These are phyloP conservation scores for Drosophila fungiperda DNA, from an alignment of 2,888 invertebrate genomes.

Conservation along the genomic window DNA sequence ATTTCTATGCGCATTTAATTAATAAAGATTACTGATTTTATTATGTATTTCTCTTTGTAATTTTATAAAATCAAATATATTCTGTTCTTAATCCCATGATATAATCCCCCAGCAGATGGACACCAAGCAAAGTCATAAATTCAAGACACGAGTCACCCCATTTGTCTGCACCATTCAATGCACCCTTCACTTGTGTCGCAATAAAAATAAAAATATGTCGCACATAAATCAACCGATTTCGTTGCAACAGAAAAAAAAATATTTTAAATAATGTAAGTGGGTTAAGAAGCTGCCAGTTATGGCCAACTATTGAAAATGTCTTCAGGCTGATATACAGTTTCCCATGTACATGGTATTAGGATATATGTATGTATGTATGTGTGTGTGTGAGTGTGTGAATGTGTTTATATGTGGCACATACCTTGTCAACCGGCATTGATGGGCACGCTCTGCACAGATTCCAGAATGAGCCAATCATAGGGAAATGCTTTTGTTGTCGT, in stretches of 20 bases:
- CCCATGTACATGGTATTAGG: background rate
- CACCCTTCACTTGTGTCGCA: slow-evolving; percentile 60
- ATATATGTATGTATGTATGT: background rate
- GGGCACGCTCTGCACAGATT: slow-evolving; percentile 98
- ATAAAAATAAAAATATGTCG: slow-evolving; percentile 73
- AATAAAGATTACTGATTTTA: slow-evolving; percentile 10
- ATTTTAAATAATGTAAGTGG: slow-evolving; percentile 49
- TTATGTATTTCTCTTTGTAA: slow-evolving; percentile 17
- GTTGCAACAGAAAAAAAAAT: slow-evolving; percentile 18
- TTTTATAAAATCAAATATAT: slow-evolving; percentile 46
- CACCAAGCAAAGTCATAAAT: slow-evolving; percentile 59
- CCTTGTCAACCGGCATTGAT: slow-evolving; percentile 98
- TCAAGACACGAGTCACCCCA: slow-evolving; percentile 60
- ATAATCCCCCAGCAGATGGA: slow-evolving; percentile 49
- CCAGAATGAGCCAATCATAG: slow-evolving; percentile 99
- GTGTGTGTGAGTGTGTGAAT: background rate
- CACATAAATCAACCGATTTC: slow-evolving; percentile 66
- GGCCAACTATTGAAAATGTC: slow-evolving; percentile 7
- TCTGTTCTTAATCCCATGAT: slow-evolving; percentile 48
- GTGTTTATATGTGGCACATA: slow-evolving; percentile 82
- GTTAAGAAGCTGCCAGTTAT: slow-evolving; percentile 54
- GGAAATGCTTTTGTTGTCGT: slow-evolving; percentile 84
- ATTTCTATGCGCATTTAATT: background rate
- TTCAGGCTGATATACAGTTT: background rate
- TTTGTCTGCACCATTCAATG: slow-evolving; percentile 31